Evolutionary conservation across 1,140 invertebrate genomes (phyloP), one percentile per base, ranked within the genome.

Genomic region (Drosophila lacertosa): DNA sequence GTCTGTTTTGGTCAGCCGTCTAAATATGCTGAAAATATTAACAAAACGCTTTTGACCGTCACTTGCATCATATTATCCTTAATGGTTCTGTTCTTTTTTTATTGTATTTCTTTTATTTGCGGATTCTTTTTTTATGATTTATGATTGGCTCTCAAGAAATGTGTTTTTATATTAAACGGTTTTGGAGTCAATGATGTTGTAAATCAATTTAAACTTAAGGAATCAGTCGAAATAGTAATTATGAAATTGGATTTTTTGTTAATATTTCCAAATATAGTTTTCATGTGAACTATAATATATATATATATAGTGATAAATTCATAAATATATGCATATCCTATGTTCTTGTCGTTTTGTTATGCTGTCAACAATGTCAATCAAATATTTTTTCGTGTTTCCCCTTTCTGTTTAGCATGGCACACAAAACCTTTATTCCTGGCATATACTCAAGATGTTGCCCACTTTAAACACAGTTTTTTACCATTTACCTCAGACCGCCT

Each of bases 11-110:
- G 44, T 26, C 51, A 57, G 11, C 50, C 18, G 53, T 20, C 29
- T 4, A 59, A 59, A 59, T 58, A 54, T 58, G 45, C 42, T 53
- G 33, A 39, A 71, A 71, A 54, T 66, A 70, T 70, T 65, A 65
- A 65, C 29, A 51, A 50, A 70, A 69, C 24, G 35, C 45, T 65
- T 65, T 55, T 16, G 32, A 10, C 29, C 40, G 53, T 42, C 55
- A 50, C 64, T 66, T 59, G 54, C 39, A 53, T 53, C n/a, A 47
- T 29, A 62, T 69, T 81, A 70, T 83, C 69, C 60, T 50, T 77
- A 77, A 77, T 82, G 54, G 57, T 0, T n/a, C n/a, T n/a, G n/a
- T n/a, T n/a, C n/a, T n/a, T 50, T 40, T 58, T 63, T 64, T 32
- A 32, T 67, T 20, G 66, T 51, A 55, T 63, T 51, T 42, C 15